These are phyloP conservation scores for Drosophila flavopinicola DNA, from an alignment of 2,888 invertebrate genomes.

Conservation along the genomic window DNA sequence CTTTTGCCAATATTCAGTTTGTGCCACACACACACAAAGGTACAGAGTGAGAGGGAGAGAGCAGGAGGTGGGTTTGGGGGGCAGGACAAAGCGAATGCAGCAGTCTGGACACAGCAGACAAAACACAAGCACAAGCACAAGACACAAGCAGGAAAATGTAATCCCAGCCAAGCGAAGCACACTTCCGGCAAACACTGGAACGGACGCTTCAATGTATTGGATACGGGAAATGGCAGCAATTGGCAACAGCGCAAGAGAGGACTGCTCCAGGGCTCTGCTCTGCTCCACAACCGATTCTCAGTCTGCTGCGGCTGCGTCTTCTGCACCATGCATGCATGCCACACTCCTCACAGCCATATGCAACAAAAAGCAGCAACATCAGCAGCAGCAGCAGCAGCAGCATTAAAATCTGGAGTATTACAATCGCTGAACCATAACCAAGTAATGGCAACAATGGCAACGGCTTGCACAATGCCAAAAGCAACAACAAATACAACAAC, in stretches of 20 bases:
- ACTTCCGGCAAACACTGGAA: conserved; percentile 76
- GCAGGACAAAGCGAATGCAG: conserved; percentile 3
- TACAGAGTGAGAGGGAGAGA: not conserved
- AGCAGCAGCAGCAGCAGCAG: conserved; percentile 4
- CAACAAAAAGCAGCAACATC: conserved; percentile 16
- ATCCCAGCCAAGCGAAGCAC: conserved; percentile 78
- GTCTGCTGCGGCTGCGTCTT: conserved; percentile 35
- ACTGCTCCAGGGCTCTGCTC: conserved; percentile 8
- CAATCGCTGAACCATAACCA: conserved; percentile 63
- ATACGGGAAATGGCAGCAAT: conserved; percentile 75
- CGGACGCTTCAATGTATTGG: conserved; percentile 78
- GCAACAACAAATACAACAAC: no score
- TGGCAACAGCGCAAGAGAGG: conserved; percentile 61
- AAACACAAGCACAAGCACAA: conserved; percentile 52
- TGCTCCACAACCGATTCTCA: no score
- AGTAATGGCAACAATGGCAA: conserved; percentile 28
- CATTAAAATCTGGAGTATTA: conserved; percentile 58
- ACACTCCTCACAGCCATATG: conserved; percentile 24
- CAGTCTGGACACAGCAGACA: conserved; percentile 38
- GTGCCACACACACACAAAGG: conserved; percentile 6
- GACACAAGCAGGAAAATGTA: conserved; percentile 75
- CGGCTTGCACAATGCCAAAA: conserved; percentile 11
- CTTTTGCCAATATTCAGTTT: conserved; percentile 44
- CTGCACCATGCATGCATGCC: conserved; percentile 25
- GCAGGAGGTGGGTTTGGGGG: conserved; percentile 10